These are phyloP conservation scores for Limonius californicus DNA, from an alignment of 1,140 invertebrate genomes.

Conservation along the genomic window DNA sequence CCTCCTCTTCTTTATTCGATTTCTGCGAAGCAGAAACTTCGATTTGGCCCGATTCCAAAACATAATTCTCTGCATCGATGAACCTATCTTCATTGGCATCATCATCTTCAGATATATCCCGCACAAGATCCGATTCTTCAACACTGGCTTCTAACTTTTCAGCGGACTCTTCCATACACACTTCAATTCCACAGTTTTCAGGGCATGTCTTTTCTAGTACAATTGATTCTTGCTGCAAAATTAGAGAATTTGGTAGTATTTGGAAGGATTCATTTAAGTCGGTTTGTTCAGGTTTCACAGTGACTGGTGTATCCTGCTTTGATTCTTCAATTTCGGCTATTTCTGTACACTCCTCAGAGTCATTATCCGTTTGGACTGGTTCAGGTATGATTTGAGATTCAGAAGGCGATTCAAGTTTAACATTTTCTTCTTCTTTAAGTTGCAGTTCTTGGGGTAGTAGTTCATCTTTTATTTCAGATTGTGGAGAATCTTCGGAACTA, in stretches of 20 bases:
- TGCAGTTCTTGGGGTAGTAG: neutral
- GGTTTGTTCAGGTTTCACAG: neutral
- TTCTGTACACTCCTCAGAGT: neutral
- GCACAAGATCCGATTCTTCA: slow-evolving; percentile 45
- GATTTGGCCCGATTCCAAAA: slow-evolving; percentile 48
- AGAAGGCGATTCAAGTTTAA: neutral
- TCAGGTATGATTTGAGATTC: neutral
- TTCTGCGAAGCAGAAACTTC: slow-evolving; percentile 28
- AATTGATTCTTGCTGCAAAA: slow-evolving; percentile 43
- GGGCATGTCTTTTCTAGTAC: slow-evolving; percentile 35
- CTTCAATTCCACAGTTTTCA: slow-evolving; percentile 26
- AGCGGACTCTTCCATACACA: slow-evolving; percentile 32
- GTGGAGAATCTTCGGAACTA: too few species aligned
- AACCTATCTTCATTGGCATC: slow-evolving; percentile 47
- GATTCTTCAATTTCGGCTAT: neutral
- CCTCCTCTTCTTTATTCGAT: slow-evolving; percentile 32
- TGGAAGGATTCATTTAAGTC: slow-evolving; percentile 24
- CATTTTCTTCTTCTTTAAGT: neutral
- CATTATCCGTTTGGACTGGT: neutral
- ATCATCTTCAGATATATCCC: slow-evolving; percentile 39
- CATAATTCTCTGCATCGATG: slow-evolving; percentile 49
- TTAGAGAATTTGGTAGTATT: slow-evolving; percentile 43
- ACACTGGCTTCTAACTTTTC: slow-evolving; percentile 45
- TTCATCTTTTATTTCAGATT: neutral
- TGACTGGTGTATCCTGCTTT: neutral